Percentiles rank a stretch among this genome's conserved stretches.
These are phyloP conservation scores for Eristalis tenax DNA, from an alignment of 2,888 invertebrate genomes.

Conservation along the genomic window DNA sequence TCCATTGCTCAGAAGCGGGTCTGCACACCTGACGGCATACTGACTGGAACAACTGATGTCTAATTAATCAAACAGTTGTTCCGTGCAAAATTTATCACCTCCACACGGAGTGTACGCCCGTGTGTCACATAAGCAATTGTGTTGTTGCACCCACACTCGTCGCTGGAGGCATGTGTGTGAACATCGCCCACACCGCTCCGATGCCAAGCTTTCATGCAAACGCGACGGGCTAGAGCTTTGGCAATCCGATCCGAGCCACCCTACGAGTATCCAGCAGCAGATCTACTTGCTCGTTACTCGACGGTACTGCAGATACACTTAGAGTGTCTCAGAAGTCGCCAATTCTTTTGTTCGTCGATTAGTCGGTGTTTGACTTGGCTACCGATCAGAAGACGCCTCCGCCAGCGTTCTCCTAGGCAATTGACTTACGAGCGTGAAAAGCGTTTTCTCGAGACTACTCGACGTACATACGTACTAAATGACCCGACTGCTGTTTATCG, in stretches of 20 bases:
- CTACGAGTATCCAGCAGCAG: constrained; percentile 36
- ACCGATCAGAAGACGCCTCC: constrained; percentile 43
- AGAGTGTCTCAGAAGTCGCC: constrained; percentile 58
- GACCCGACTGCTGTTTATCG: background rate
- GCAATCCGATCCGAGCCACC: constrained; percentile 22
- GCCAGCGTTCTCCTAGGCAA: constrained; percentile 22
- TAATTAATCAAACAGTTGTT: constrained; percentile 44
- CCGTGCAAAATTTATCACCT: constrained; percentile 54
- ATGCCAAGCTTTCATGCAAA: constrained; percentile 30
- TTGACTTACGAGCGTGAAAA: constrained; percentile 53
- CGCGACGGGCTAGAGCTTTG: constrained; percentile 6
- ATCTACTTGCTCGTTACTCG: constrained; percentile 56
- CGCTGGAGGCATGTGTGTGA: background rate
- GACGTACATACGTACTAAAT: constrained; percentile 30
- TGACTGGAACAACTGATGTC: constrained; percentile 10
- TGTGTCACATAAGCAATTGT: constrained; percentile 30
- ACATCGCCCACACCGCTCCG: constrained; percentile 1
- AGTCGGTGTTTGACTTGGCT: constrained; percentile 68
- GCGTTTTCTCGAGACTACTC: constrained; percentile 24
- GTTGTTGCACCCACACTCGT: constrained; percentile 23
- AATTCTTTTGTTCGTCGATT: constrained; percentile 68
- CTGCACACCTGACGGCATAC: constrained; percentile 22
- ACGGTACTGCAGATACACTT: constrained; percentile 26
- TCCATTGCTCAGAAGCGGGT: background rate
- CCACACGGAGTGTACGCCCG: background rate